Conservation (phyloP, 2,888 invertebrate species). For the Acronicta alni region DNA sequence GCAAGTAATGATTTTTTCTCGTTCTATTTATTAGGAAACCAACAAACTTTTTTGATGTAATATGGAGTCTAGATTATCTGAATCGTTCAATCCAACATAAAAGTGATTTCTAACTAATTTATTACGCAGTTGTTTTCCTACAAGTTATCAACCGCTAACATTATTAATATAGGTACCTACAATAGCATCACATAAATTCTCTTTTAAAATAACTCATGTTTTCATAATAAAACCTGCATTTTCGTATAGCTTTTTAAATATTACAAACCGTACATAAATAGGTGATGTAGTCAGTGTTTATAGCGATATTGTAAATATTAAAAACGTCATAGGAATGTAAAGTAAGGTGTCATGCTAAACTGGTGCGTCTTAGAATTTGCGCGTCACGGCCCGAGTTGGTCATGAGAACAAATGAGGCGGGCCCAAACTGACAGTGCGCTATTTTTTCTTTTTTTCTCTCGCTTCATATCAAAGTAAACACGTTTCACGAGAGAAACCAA, state of each 20-base stretch:
- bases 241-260: constrained; percentile 17
- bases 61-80: constrained; percentile 13
- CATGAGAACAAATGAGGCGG: constrained; percentile 31
- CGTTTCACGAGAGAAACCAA: constrained; percentile 43
- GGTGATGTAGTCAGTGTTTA: constrained; percentile 15
- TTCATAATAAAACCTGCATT: constrained; percentile 21
- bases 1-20: constrained; percentile 30
- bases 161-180: background rate
- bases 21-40: constrained; percentile 46
- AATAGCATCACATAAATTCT: constrained; percentile 2
- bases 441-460: constrained; percentile 37
- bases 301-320: constrained; percentile 20
- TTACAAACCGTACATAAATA: constrained; percentile 19
- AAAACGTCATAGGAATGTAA: constrained; percentile 22
- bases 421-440: constrained; percentile 14
- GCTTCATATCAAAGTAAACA: constrained; percentile 31
- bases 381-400: constrained; percentile 41
- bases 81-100: constrained; percentile 6
- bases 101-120: constrained; percentile 6
- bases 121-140: constrained; percentile 14
- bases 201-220: constrained; percentile 29
- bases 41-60: constrained; percentile 20
- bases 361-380: constrained; percentile 27
- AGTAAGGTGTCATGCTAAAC: constrained; percentile 21
- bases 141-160: constrained; percentile 8